phyloP scores from a whole-genome alignment of 2,888 invertebrate species.

The Lissocephala sabroskyi region DNA sequence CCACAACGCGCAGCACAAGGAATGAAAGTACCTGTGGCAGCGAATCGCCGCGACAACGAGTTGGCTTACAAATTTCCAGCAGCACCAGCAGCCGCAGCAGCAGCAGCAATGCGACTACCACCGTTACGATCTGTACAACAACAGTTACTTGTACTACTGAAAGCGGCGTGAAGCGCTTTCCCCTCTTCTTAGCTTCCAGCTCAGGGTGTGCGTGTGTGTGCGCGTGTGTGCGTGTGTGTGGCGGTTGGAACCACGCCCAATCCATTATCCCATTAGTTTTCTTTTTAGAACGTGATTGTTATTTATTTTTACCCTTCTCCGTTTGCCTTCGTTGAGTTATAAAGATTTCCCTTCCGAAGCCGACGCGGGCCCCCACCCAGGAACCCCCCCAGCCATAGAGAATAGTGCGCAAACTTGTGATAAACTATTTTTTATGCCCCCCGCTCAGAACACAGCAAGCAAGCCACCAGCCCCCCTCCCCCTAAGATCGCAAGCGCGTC shows the following conservation, averaged over 20 bases:
- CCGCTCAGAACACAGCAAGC: background rate
- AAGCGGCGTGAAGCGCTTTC: background rate
- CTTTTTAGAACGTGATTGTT: conserved; percentile 43
- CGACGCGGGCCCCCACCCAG: no score
- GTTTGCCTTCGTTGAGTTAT: background rate
- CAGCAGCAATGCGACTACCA: conserved; percentile 35
- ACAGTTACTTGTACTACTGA: conserved; percentile 46
- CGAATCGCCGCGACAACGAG: conserved; percentile 64
- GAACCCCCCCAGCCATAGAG: background rate
- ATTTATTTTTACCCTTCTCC: conserved; percentile 44
- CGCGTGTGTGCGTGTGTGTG: conserved; percentile 10
- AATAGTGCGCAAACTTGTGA: conserved; percentile 1
- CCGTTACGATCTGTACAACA: conserved; percentile 45
- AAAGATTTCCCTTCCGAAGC: no score
- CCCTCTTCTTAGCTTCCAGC: background rate
- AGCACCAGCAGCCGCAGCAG: conserved; percentile 30
- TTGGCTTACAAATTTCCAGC: conserved; percentile 62
- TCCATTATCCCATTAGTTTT: conserved; percentile 1
- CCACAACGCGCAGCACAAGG: conserved; percentile 60
- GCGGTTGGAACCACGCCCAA: background rate
- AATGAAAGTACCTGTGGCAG: conserved; percentile 68
- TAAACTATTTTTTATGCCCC: conserved; percentile 1
- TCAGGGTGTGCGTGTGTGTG: no score
- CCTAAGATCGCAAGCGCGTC: no score
- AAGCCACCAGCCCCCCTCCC: no score